Base-by-base conservation (phyloP, 2,113 vertebrate genomes). In the Illadopsis cleaveri region DNA sequence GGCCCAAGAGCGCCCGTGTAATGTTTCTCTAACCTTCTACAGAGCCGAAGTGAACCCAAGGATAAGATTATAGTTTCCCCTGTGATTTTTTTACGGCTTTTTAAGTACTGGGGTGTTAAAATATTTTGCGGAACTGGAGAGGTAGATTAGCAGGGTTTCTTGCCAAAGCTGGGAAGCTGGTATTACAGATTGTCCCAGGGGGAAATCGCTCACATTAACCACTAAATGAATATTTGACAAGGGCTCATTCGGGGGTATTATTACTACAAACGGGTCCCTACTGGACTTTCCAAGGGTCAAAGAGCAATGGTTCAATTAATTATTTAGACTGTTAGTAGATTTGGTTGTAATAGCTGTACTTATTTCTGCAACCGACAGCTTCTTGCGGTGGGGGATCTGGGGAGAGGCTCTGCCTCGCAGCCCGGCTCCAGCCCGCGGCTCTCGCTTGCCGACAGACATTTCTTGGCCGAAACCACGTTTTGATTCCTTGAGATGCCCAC, bases 171-270 rank as follows among this genome's bases (percentile, higher is more conserved):
- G 97, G 96, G 97, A 98, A 98, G 97, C 98, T 98, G 97, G 98
- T 98, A 98, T 99, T 98, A 98, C 98, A 97, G 97, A 76, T 82
- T 60, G 98, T 99, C 99, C 98, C 99, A 95, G 96, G 99, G 99
- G 99, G 98, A 97, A 98, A 97, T 96, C 97, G 98, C 98, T 99
- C 98, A 98, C 98, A 99, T 99, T 99, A 99, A 99, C 98, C 98
- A 98, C 99, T 99, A 99, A 99, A 99, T 99, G 99, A 99, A 99
- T 99, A 99, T 99, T 99, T 99, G 99, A 99, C 99, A 99, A 99
- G 99, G 98, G 98, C 98, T 98, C 98, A 98, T 98, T 98, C 98
- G 97, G 96, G 98, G 98, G 98, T 99, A 98, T 99, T 99, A 99
- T 99, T 99, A 98, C 98, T 98, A 98, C 98, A 98, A 98, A 98